phyloP scores from a whole-genome alignment of 2,113 vertebrate genomes.

The Prunella fulvescens region DNA sequence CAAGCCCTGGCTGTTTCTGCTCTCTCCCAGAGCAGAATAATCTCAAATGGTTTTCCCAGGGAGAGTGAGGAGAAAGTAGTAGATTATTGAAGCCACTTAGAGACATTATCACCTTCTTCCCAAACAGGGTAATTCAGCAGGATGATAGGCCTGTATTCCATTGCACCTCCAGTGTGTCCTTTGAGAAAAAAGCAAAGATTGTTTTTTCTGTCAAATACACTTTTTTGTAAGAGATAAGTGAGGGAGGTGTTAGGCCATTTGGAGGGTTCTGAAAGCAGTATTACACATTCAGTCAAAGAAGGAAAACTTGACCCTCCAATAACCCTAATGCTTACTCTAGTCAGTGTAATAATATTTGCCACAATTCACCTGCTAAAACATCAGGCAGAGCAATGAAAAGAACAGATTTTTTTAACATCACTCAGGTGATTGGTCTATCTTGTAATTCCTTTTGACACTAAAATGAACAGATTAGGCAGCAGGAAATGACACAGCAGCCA shows the following conservation, averaged over 20 bases:
- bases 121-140: background rate
- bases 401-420: slow-evolving; percentile 1
- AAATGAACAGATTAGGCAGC: background rate
- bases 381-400: background rate
- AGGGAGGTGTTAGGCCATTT: background rate
- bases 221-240: background rate
- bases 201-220: background rate
- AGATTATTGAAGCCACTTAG: background rate
- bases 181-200: background rate
- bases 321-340: background rate
- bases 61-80: background rate
- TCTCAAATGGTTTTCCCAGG: background rate
- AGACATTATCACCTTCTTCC: background rate
- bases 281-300: background rate
- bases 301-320: background rate
- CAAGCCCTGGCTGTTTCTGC: background rate
- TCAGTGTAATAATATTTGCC: background rate
- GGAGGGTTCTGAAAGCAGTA: background rate
- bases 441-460: slow-evolving; percentile 4
- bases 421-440: background rate
- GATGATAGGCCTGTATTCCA: background rate
- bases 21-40: background rate
- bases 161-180: background rate
- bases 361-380: background rate
- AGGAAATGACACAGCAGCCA: background rate